Percentiles rank a stretch among this genome's conserved stretches.
phyloP scores from a whole-genome alignment of 2,113 vertebrate genomes.

The Colius striatus region DNA sequence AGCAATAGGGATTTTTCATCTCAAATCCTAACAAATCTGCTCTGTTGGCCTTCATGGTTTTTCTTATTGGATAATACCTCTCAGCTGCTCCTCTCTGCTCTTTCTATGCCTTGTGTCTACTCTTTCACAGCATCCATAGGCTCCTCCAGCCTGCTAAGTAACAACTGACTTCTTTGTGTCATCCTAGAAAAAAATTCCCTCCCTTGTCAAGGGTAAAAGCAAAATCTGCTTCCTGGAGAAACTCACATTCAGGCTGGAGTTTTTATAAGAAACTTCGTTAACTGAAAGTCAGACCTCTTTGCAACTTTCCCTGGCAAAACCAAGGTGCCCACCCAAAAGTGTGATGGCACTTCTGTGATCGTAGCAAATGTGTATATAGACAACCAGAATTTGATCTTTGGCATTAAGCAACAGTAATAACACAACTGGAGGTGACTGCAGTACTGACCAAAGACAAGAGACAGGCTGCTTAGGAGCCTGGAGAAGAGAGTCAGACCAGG shows the following conservation, averaged over 20 bases:
- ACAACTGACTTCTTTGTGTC: neutral
- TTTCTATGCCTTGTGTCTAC: neutral
- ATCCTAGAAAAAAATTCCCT: neutral
- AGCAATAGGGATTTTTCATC: slow-evolving; percentile 57
- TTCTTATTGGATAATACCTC: neutral
- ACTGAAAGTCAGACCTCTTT: neutral
- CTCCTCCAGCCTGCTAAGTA: neutral
- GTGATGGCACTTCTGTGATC: neutral
- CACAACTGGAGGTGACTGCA: neutral
- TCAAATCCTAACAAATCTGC: slow-evolving; percentile 65
- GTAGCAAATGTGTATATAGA: neutral
- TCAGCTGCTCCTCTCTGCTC: slow-evolving; percentile 5
- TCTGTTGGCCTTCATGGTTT: neutral
- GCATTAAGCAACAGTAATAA: neutral
- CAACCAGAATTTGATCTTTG: neutral
- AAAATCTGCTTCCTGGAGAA: neutral
- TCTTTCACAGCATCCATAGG: neutral
- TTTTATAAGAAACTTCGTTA: neutral
- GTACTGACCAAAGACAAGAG: neutral
- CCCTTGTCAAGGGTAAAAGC: neutral
- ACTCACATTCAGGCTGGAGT: neutral
- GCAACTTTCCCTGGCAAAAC: neutral
- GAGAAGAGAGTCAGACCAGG: too few species aligned
- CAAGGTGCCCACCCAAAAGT: neutral
- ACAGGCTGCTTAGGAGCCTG: neutral